Percentiles rank a stretch among this genome's conserved stretches.
phyloP scores from a whole-genome alignment of 1,140 invertebrate genomes.

The Aphis gossypii region DNA sequence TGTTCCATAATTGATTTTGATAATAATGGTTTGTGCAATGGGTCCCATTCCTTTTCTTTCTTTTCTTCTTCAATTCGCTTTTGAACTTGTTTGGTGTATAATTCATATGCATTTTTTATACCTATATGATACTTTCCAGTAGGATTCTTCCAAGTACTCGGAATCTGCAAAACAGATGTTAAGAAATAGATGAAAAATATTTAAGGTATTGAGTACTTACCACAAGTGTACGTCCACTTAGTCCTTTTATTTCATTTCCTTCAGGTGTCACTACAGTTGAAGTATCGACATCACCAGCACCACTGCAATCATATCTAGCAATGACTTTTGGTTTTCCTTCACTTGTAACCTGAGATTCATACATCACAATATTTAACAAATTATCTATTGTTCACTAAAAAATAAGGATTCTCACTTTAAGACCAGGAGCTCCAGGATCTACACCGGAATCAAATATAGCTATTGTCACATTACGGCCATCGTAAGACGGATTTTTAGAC shows the following conservation, averaged over 20 bases:
- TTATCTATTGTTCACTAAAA: not conserved
- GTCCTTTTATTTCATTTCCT: slow-evolving; percentile 81
- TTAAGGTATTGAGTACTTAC: slow-evolving; percentile 66
- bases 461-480: slow-evolving; percentile 90
- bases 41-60: slow-evolving; percentile 87
- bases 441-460: slow-evolving; percentile 98
- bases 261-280: slow-evolving; percentile 78
- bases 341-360: slow-evolving; percentile 75
- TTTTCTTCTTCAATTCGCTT: slow-evolving; percentile 85
- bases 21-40: slow-evolving; percentile 77
- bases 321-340: slow-evolving; percentile 92
- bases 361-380: slow-evolving; percentile 59
- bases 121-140: slow-evolving; percentile 84
- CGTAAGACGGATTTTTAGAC: slow-evolving; percentile 89
- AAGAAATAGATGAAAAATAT: not conserved
- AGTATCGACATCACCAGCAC: slow-evolving; percentile 93
- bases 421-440: slow-evolving; percentile 91
- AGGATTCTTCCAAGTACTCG: slow-evolving; percentile 83
- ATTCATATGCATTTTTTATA: slow-evolving; percentile 82
- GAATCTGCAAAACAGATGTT: slow-evolving; percentile 71
- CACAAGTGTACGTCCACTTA: slow-evolving; percentile 88
- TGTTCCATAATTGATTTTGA: slow-evolving; percentile 69
- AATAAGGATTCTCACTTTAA: slow-evolving; percentile 76
- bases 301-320: slow-evolving; percentile 93
- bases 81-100: slow-evolving; percentile 84